Evolutionary conservation across 2,113 vertebrate species (phyloP).

Genomic region (Zapus hudsonius): DNA sequence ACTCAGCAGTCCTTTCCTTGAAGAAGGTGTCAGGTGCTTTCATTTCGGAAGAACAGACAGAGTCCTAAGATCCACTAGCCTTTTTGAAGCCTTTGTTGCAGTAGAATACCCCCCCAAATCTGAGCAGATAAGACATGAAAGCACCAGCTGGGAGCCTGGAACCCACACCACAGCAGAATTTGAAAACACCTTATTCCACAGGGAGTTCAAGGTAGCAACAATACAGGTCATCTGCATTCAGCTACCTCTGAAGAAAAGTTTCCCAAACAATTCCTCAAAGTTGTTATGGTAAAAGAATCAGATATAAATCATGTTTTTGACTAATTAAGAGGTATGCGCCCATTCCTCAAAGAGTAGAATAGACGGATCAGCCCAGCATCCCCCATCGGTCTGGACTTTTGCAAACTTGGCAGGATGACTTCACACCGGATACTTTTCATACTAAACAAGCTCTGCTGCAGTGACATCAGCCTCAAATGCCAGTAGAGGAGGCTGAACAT

Average conservation of each 20-base stretch:
- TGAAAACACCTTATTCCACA: constrained; percentile 11
- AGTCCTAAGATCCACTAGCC: neutral
- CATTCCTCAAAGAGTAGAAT: neutral
- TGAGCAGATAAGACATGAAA: neutral
- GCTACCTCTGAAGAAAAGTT: neutral
- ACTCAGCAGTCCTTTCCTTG: neutral
- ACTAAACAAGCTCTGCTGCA: neutral
- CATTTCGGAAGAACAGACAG: neutral
- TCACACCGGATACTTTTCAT: neutral
- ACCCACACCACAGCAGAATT: neutral
- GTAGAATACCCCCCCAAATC: neutral
- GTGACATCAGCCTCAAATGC: neutral
- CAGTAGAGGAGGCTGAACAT: neutral
- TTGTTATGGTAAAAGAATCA: neutral
- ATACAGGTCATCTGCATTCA: neutral
- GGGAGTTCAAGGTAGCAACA: neutral
- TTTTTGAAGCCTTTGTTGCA: neutral
- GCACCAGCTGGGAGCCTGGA: neutral
- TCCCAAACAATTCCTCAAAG: neutral
- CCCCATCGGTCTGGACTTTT: no score
- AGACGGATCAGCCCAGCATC: neutral
- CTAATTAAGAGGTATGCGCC: neutral
- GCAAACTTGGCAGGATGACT: neutral
- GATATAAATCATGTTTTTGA: neutral
- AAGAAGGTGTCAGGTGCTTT: neutral